These are phyloP conservation scores for Neodiprion pinetum DNA, from an alignment of 1,140 invertebrate species.

Conservation along the genomic window DNA sequence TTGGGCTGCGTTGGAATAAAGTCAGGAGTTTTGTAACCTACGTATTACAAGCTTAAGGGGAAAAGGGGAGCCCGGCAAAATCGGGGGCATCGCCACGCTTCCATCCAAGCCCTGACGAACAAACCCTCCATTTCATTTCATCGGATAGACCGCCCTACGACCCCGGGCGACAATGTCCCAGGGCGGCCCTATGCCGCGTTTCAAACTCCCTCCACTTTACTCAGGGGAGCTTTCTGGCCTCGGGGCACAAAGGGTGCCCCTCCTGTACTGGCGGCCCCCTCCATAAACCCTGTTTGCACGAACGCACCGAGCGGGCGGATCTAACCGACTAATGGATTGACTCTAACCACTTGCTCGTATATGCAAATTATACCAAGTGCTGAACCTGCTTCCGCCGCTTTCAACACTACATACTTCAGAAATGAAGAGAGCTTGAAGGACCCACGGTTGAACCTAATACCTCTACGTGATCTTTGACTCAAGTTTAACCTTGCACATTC, in stretches of 20 bases:
- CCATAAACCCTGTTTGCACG: not conserved
- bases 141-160: conserved; percentile 38
- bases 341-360: not conserved
- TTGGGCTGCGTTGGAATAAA: not conserved
- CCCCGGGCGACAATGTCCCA: conserved; percentile 12
- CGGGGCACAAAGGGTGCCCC: conserved; percentile 2
- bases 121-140: conserved; percentile 45
- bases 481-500: too few relatives aligned
- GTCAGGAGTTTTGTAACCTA: too few relatives aligned
- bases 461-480: too few relatives aligned
- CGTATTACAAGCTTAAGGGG: too few relatives aligned
- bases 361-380: too few relatives aligned
- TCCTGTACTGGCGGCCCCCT: not conserved
- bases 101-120: not conserved
- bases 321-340: not conserved
- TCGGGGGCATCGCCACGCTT: not conserved
- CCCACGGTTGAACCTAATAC: too few relatives aligned
- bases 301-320: not conserved
- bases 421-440: too few relatives aligned
- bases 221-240: not conserved
- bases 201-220: conserved; percentile 9
- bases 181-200: conserved; percentile 24
- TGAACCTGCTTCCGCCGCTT: too few relatives aligned
- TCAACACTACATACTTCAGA: too few relatives aligned
- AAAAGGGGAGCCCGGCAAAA: too few relatives aligned